Percentiles rank a stretch among this genome's conserved stretches.
phyloP scores from a whole-genome alignment of 1,140 invertebrate genomes.

The Drosophila sp. region DNA sequence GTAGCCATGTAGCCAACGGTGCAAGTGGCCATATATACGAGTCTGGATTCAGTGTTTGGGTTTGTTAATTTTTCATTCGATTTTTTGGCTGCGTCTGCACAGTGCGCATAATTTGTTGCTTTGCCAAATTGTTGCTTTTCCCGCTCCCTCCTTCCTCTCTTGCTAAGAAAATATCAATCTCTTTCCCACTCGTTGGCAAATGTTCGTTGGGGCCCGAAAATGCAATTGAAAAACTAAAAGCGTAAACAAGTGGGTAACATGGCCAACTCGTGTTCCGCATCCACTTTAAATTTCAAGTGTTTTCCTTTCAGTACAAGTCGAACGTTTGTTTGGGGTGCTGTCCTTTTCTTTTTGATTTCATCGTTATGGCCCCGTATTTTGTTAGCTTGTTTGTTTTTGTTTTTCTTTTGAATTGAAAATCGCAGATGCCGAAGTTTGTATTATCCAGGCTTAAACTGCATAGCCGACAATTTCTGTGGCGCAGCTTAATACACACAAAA shows the following conservation, averaged over 20 bases:
- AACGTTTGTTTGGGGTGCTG: constrained; percentile 15
- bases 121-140: constrained; percentile 64
- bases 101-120: constrained; percentile 56
- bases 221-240: constrained; percentile 76
- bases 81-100: constrained; percentile 52
- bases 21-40: constrained; percentile 36
- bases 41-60: constrained; percentile 29
- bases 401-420: constrained; percentile 62
- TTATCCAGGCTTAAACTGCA: constrained; percentile 47
- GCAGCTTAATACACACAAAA: constrained; percentile 56
- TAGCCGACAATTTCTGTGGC: constrained; percentile 26
- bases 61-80: constrained; percentile 61
- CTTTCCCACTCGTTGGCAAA: constrained; percentile 2
- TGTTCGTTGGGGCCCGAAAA: constrained; percentile 36
- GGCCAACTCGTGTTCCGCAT: constrained; percentile 47
- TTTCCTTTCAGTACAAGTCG: constrained; percentile 48
- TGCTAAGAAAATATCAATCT: background rate
- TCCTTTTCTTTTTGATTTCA: constrained; percentile 18
- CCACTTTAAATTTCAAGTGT: constrained; percentile 57
- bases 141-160: constrained; percentile 30
- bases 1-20: constrained; percentile 25
- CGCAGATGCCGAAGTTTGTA: constrained; percentile 51
- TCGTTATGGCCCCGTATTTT: constrained; percentile 20
- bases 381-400: constrained; percentile 30
- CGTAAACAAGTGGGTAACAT: constrained; percentile 72